Base-by-base conservation (phyloP, 1,140 invertebrate species). In the Dendrolimus punctatus region DNA sequence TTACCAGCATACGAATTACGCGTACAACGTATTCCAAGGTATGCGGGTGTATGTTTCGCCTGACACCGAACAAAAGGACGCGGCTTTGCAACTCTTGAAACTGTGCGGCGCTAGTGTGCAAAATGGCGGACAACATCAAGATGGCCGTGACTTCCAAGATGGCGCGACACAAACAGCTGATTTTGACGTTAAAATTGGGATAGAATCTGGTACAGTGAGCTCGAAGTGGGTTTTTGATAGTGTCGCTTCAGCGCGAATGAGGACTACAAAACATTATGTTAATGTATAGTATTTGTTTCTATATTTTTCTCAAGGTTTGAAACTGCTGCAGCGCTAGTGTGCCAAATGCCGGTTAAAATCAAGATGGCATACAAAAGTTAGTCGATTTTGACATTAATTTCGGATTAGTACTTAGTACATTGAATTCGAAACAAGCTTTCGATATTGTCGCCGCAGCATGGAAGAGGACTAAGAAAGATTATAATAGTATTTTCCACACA, bases 161-260 rank as follows among this genome's bases (percentile, higher is more conserved):
- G 62, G 62, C 55, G 43, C 55, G 7, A 7, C 9, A 4, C 47
- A 4, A 52, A 7, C 49, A 36, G 53, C 46, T 40, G 57, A 60
- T 7, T 57, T 54, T 59, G 75, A 78, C 49, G 51, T 80, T 0
- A 68, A 54, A 23, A 53, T 82, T n/a, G 79, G 79, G 0, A 48
- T 37, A 6, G 53, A 47, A 4, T 55, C 51, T 0, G 72, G 71
- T 0, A 60, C 77, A 55, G 61, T 85, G 7, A 64, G 57, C 40
- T 81, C 78, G 0, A 77, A 75, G 50, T 83, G 80, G 81, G 78
- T 83, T 39, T 85, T 85, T 55, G 81, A 85, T 48, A 83, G 79
- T 49, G 67, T 85, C 0, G 73, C 73, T 0, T 66, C 75, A 0
- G 71, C 64, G 0, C 69, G 81, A 48, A 73, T 78, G 67, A 70